Percentiles rank a stretch among this genome's conserved stretches.
Conservation (phyloP, 2,797 vertebrate genomes). For the Anguilla marmorata region DNA sequence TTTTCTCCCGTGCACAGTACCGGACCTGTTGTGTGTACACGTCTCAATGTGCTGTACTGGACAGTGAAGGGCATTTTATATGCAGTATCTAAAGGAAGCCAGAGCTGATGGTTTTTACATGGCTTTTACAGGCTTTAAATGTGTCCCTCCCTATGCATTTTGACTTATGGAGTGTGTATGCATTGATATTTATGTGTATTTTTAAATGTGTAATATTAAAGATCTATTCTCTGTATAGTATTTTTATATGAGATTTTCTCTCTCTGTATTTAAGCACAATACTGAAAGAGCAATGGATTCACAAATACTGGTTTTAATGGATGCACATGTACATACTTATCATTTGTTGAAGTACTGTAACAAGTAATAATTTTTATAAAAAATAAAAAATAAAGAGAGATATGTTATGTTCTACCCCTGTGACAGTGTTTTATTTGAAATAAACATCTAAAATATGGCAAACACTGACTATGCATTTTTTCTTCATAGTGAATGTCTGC, state of each 20-base stretch:
- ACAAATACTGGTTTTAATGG: conserved; percentile 74
- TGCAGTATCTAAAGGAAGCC: conserved; percentile 75
- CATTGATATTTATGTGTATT: conserved; percentile 80
- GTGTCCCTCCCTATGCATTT: conserved; percentile 87
- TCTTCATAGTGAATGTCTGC: background rate
- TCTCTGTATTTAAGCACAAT: conserved; percentile 77
- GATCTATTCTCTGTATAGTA: conserved; percentile 96
- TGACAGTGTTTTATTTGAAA: background rate
- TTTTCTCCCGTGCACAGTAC: conserved; percentile 25
- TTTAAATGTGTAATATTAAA: conserved; percentile 88
- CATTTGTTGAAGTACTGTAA: conserved; percentile 74
- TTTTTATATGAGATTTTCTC: conserved; percentile 86
- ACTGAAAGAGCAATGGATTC: conserved; percentile 71
- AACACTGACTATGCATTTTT: background rate
- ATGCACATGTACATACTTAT: conserved; percentile 72
- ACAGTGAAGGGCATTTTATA: conserved; percentile 69
- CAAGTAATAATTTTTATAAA: conserved; percentile 74
- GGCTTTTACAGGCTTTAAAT: conserved; percentile 72
- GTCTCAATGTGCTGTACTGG: conserved; percentile 67
- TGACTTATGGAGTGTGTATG: conserved; percentile 75
- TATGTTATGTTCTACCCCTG: conserved; percentile 48
- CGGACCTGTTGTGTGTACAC: conserved; percentile 55
- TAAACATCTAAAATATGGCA: background rate
- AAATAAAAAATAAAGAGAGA: conserved; percentile 59
- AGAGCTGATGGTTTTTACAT: conserved; percentile 66